These are phyloP conservation scores for Dinocampus coccinellae DNA, from an alignment of 2,888 invertebrate species.

Conservation along the genomic window DNA sequence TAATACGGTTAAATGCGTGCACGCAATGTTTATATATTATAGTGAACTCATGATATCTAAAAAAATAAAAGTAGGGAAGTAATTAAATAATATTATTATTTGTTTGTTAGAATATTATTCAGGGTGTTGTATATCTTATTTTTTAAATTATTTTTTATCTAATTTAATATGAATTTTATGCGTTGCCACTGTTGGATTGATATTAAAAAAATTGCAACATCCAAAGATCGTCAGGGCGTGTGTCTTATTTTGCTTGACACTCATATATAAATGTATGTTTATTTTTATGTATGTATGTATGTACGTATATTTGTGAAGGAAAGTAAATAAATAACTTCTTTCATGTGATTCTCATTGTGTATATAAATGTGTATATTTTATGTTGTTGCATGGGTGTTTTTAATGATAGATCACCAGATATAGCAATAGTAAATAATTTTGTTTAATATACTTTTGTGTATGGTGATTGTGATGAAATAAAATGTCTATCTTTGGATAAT, in stretches of 20 bases:
- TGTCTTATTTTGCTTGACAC: slow-evolving; percentile 21
- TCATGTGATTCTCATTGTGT: not conserved
- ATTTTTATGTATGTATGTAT: not conserved
- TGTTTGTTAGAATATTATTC: not conserved
- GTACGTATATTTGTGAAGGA: not conserved
- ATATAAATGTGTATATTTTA: not conserved
- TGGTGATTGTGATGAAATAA: slow-evolving; percentile 38
- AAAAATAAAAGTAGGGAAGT: not conserved
- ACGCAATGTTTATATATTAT: slow-evolving; percentile 20
- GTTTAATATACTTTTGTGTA: not conserved
- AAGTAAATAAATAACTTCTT: not conserved
- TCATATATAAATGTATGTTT: not conserved
- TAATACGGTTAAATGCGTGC: slow-evolving; percentile 19
- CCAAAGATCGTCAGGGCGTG: slow-evolving; percentile 28
- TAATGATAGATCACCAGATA: slow-evolving; percentile 46
- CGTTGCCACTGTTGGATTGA: not conserved
- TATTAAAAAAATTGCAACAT: slow-evolving; percentile 13
- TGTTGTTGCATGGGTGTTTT: slow-evolving; percentile 39
- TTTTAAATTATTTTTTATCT: not conserved
- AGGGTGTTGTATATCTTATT: not conserved
- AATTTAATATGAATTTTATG: slow-evolving; percentile 18
- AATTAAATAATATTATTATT: too few species aligned
- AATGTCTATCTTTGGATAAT: slow-evolving; percentile 41
- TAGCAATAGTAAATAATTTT: slow-evolving; percentile 36
- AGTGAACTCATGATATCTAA: slow-evolving; percentile 1